A percentile compares a stretch with the other conserved stretches of the same genome.
Evolutionary conservation across 2,113 vertebrate species (phyloP).

Genomic region (Semicossyphus pulcher): DNA sequence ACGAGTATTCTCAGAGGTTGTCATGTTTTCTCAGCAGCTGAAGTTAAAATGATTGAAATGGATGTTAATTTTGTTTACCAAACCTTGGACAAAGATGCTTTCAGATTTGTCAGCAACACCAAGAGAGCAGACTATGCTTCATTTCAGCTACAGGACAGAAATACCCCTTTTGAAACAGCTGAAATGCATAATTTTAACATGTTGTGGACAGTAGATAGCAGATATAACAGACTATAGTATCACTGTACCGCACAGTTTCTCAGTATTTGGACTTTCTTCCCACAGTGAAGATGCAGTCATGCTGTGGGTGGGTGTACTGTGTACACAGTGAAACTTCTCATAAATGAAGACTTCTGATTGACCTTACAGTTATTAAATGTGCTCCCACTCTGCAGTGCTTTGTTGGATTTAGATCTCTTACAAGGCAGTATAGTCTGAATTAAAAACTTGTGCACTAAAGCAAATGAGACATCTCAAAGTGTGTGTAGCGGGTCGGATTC

Average conservation of each 20-base stretch:
- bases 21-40: constrained; percentile 6
- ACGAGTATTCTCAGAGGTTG: background rate
- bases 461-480: background rate
- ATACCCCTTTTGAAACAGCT: constrained; percentile 5
- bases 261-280: constrained; percentile 21
- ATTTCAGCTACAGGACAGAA: background rate
- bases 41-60: constrained; percentile 13
- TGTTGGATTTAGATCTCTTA: constrained; percentile 15
- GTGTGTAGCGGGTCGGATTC: no score
- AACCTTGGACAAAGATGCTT: background rate
- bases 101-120: background rate
- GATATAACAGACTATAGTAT: background rate
- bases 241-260: constrained; percentile 24
- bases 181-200: background rate
- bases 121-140: no score
- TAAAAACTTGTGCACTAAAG: background rate
- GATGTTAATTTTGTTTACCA: background rate
- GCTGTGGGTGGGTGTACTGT: constrained; percentile 48
- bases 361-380: constrained; percentile 66
- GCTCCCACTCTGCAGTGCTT: constrained; percentile 26
- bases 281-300: constrained; percentile 30
- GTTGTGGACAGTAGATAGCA: background rate
- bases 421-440: constrained; percentile 16
- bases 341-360: constrained; percentile 49
- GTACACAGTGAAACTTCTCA: constrained; percentile 45